Conservation (phyloP, 2,797 vertebrate species). For the Megaceryle alcyon region DNA sequence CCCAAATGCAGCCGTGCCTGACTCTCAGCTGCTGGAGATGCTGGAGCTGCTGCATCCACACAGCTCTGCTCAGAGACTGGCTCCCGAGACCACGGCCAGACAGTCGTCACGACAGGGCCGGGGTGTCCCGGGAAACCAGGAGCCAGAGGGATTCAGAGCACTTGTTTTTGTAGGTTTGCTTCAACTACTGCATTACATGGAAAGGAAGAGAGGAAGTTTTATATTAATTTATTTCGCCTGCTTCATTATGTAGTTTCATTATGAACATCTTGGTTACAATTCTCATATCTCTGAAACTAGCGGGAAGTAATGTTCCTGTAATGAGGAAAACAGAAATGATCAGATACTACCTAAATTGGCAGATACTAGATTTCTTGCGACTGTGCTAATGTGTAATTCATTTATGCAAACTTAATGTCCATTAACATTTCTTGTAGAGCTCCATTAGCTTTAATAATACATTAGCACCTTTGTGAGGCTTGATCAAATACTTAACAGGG, state of each 20-base stretch:
- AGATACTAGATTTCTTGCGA: constrained; percentile 78
- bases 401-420: constrained; percentile 86
- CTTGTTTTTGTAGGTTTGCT: background rate
- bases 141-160: background rate
- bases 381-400: constrained; percentile 84
- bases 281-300: constrained; percentile 76
- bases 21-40: background rate
- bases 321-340: constrained; percentile 83
- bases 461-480: constrained; percentile 80
- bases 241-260: constrained; percentile 79
- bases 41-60: background rate
- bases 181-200: background rate
- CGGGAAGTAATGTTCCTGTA: constrained; percentile 78
- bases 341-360: constrained; percentile 82
- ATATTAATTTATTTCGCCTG: constrained; percentile 73
- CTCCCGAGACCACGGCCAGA: background rate
- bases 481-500: constrained; percentile 66
- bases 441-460: constrained; percentile 85
- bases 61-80: background rate
- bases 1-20: background rate
- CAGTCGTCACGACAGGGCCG: rapidly evolving
- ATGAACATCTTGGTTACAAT: constrained; percentile 81
- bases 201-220: constrained; percentile 2
- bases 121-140: background rate
- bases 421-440: constrained; percentile 84